Conservation (phyloP, 2,797 vertebrate genomes). For the Phrynocephalus forsythii region DNA sequence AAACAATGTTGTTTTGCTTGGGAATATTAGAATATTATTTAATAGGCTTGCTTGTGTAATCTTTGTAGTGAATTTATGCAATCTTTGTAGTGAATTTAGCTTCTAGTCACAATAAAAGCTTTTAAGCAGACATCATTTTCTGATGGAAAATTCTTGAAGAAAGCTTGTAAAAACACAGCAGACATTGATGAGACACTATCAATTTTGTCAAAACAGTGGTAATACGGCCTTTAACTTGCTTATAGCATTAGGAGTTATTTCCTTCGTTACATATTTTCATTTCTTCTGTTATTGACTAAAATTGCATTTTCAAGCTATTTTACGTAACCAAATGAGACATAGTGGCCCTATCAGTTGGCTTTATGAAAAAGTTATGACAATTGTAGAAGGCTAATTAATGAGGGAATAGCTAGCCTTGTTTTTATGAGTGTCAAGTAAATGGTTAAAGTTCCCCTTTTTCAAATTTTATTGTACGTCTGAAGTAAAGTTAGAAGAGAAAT, state of each 20-base stretch:
- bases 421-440: neutral
- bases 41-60: conserved; percentile 27
- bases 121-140: neutral
- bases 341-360: neutral
- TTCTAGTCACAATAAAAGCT: conserved; percentile 14
- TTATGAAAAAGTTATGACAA: neutral
- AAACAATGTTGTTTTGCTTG: neutral
- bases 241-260: conserved; percentile 44
- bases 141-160: conserved; percentile 1
- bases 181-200: conserved; percentile 48
- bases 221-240: conserved; percentile 59
- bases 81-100: conserved; percentile 28
- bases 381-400: neutral
- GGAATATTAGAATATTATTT: neutral
- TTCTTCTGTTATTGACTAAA: neutral
- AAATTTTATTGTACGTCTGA: neutral
- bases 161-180: conserved; percentile 63
- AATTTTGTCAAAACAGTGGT: conserved; percentile 58
- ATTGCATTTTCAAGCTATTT: neutral
- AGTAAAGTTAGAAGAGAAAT: neutral
- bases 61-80: conserved; percentile 36
- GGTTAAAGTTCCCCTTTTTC: neutral
- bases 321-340: neutral
- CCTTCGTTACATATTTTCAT: neutral
- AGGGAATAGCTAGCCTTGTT: neutral